Base-by-base conservation (phyloP, 2,888 invertebrate species). In the Drosophila paracracens region DNA sequence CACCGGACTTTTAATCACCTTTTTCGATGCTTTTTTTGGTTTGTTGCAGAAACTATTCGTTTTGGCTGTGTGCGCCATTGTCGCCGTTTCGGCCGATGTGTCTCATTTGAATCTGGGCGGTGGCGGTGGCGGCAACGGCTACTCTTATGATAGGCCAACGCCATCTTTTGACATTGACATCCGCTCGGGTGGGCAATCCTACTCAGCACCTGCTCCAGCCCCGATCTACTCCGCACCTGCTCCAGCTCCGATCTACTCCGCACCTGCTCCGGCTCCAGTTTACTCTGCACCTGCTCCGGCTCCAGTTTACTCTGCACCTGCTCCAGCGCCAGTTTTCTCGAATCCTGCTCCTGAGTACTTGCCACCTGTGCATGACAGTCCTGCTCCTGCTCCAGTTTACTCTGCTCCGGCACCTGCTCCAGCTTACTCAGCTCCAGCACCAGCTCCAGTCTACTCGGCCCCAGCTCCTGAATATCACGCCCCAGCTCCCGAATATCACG, bases 101-200 rank as follows among this genome's bases (percentile, higher is more conserved):
- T 88, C 88, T 31, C 88, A 88, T 60, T 67, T 88, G 65, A 89
- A 85, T 64, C 68, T 88, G 77, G 89, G 76, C 54, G 82, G 82
- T n/a, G 89, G 76, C 50, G 82, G 82, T n/a, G 72, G 71, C 29
- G 82, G 75, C 53, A 82, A 76, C 69, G 85, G 88, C 13, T 88
- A 88, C 77, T 63, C 66, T 29, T 88, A 88, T 68, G 82, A 83
- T 10, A 88, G 59, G 75, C 88, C 88, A 52, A 58, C 82, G 25
- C 77, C 79, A 27, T 74, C 90, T 50, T 88, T 88, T 27, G 81
- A 86, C 61, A 76, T 76, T 56, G 79, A 70, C 62, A 82, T 86
- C 46, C 86, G 83, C 7, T 86, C 84, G 43, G 68, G 16, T 16
- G 46, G 8, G 5, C 46, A 46, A 27, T 46, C 46, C 2, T 46